Conservation (phyloP, 2,113 vertebrate species). For the Pitta sordida region DNA sequence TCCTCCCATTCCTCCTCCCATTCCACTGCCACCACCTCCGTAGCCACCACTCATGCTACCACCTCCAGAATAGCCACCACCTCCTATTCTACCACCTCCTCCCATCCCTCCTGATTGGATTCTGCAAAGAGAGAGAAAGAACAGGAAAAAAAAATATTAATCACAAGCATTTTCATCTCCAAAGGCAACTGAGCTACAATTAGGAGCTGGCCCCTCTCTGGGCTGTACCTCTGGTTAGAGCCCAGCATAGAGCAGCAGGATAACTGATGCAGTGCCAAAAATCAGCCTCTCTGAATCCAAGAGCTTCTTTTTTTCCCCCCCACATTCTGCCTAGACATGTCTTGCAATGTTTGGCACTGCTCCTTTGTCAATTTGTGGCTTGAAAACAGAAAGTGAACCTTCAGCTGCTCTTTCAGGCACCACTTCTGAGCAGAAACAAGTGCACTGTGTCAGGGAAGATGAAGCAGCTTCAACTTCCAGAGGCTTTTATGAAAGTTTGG, state of each 20-base stretch:
- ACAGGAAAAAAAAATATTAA: neutral
- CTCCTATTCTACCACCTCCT: constrained; percentile 21
- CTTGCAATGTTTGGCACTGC: neutral
- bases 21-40: neutral
- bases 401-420: neutral
- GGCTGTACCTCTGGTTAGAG: neutral
- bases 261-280: neutral
- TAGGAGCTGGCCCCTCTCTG: neutral
- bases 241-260: neutral
- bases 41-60: neutral
- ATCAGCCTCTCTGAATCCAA: neutral
- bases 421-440: neutral
- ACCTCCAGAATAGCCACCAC: constrained; percentile 26
- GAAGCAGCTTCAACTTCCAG: neutral
- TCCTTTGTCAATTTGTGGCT: neutral
- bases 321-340: neutral
- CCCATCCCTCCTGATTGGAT: constrained; percentile 29
- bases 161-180: neutral
- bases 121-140: constrained; percentile 44
- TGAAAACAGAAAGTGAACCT: neutral
- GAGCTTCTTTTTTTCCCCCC: neutral
- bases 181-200: neutral
- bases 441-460: neutral
- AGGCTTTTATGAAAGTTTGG: neutral
- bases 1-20: neutral